phyloP scores from a whole-genome alignment of 30 jellyfish, hydroid and myxozoan species.

The Rhopilema esculentum region DNA sequence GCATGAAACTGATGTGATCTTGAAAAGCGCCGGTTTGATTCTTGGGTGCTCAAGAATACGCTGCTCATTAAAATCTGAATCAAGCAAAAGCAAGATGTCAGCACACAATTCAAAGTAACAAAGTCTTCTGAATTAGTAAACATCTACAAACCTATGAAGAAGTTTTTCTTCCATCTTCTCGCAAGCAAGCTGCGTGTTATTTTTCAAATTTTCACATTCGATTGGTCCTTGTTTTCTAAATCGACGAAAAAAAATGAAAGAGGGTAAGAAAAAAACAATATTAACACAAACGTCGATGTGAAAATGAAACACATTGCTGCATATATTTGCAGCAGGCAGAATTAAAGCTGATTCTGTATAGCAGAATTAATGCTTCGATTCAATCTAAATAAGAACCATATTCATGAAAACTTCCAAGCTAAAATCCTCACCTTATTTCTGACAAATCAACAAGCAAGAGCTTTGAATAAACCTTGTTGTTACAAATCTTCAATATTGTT shows the following conservation, averaged over 20 bases:
- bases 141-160: conserved; percentile 86
- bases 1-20: too few species aligned
- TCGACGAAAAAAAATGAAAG: background rate
- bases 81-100: too few species aligned
- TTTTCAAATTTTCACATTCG: conserved; percentile 87
- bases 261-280: too few species aligned
- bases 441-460: conserved; percentile 85
- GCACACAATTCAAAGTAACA: too few species aligned
- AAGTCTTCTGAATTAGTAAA: background rate
- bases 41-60: too few species aligned
- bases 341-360: background rate
- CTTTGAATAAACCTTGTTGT: conserved; percentile 78
- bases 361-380: background rate
- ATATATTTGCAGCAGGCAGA: background rate
- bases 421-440: conserved; percentile 71
- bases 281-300: too few species aligned
- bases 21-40: too few species aligned
- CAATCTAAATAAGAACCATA: background rate
- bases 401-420: background rate
- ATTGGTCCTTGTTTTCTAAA: conserved; percentile 93
- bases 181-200: conserved; percentile 86
- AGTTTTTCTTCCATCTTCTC: conserved; percentile 94
- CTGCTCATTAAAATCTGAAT: too few species aligned
- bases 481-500: conserved; percentile 90
- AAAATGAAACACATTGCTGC: background rate